Evolutionary conservation across 2,888 invertebrate species (phyloP).

Genomic region (Aspidiotus rigidus): DNA sequence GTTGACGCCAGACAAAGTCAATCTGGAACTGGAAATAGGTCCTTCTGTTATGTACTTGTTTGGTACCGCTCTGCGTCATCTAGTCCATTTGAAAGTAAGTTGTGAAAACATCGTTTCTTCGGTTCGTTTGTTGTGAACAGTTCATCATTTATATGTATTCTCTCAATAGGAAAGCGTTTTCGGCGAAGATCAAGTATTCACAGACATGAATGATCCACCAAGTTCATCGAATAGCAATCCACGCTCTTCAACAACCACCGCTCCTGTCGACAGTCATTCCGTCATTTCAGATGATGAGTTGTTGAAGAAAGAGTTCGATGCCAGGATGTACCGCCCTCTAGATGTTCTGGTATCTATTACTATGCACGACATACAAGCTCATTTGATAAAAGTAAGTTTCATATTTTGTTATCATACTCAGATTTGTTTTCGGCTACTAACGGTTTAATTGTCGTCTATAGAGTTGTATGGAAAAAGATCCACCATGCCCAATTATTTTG

Average conservation of each 20-base stretch:
- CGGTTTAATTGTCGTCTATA: conserved; percentile 41
- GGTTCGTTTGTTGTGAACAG: not conserved
- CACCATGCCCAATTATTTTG: conserved; percentile 79
- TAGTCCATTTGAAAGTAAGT: conserved; percentile 68
- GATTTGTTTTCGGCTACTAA: not conserved
- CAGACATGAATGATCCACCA: conserved; percentile 61
- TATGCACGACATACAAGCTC: conserved; percentile 91
- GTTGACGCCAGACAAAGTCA: conserved; percentile 78
- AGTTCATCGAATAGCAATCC: conserved; percentile 33
- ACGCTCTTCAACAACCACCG: conserved; percentile 34
- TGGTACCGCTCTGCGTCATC: conserved; percentile 80
- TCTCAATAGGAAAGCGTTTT: conserved; percentile 79
- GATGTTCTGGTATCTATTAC: conserved; percentile 87
- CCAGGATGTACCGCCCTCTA: conserved; percentile 76
- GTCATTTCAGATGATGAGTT: conserved; percentile 43
- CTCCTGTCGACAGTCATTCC: conserved; percentile 36
- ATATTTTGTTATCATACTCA: not conserved
- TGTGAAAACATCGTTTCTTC: not conserved
- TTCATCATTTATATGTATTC: conserved; percentile 30
- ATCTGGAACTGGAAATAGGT: conserved; percentile 86
- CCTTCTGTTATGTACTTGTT: conserved; percentile 85
- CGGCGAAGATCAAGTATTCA: conserved; percentile 89
- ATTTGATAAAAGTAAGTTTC: conserved; percentile 64
- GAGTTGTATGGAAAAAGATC: conserved; percentile 82
- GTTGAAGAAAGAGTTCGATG: conserved; percentile 50